Conservation (phyloP, 2,113 vertebrate species). For the Mungos mungo region DNA sequence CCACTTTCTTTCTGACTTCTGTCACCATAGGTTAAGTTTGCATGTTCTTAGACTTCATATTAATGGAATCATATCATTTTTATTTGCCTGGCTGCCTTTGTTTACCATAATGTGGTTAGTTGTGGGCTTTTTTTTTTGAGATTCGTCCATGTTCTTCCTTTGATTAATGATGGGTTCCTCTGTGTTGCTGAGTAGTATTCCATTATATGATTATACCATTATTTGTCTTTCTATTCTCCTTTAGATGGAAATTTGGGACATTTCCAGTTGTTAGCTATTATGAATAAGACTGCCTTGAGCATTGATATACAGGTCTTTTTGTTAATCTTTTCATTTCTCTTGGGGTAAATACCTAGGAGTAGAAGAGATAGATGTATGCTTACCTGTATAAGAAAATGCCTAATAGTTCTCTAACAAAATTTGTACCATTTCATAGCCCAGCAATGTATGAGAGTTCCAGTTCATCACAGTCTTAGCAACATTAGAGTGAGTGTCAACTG, state of each 20-base stretch:
- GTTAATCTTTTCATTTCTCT: slow-evolving; percentile 11
- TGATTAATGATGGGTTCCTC: slow-evolving; percentile 1
- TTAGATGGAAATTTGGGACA: background rate
- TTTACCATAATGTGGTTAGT: background rate
- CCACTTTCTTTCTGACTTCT: background rate
- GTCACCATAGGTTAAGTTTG: slow-evolving; percentile 2
- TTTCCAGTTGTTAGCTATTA: slow-evolving; percentile 25
- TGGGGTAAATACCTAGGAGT: background rate
- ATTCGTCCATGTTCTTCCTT: slow-evolving; percentile 33
- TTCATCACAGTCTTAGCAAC: background rate
- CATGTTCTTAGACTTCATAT: background rate
- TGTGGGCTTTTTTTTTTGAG: background rate
- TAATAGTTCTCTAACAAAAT: background rate
- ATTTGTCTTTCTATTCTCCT: background rate
- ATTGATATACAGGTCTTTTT: background rate
- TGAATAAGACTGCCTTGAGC: background rate
- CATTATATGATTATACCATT: background rate
- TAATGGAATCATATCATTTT: background rate
- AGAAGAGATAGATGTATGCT: background rate
- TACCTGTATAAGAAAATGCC: background rate
- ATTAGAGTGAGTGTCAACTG: background rate
- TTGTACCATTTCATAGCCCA: background rate
- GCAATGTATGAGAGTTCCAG: background rate
- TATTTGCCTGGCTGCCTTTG: background rate
- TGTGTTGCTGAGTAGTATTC: slow-evolving; percentile 26